Base-by-base conservation (phyloP, 2,888 invertebrate species). In the Eristalis pertinax region DNA sequence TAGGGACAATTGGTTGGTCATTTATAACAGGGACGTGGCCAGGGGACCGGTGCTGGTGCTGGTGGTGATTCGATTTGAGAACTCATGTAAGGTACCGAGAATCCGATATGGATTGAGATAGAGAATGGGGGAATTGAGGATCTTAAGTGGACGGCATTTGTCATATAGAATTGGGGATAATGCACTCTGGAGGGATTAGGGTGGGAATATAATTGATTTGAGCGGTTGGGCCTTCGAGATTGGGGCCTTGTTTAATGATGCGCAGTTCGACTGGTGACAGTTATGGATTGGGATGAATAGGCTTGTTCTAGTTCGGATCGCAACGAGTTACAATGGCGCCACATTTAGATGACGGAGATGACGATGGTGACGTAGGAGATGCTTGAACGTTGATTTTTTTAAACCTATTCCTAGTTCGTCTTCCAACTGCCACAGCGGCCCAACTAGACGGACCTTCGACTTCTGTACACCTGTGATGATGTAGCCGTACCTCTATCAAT, bases 1-100 rank as follows among this genome's bases (percentile, higher is more conserved):
- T 84, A 88, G 88, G 88, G 88, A 88, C 88, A 88, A 88, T 88
- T 88, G 88, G 80, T 88, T 74, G 84, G 77, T 81, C 88, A 88
- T 88, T 88, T 84, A 88, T 88, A 80, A 88, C 80, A 22, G 35
- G n/a, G 41, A 4, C 60, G 26, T 4, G 67, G 58, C 11, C 43
- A 35, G 50, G 67, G 35, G 60, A 60, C 41, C 63, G 35, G 32
- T 24, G 56, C 29, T 15, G 65, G 56, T 22, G 62, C 56, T 68
- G 76, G 70, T 64, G 87, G 83, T 87, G 87, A 87, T 87, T 79
- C 83, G 83, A 87, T 87, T 87, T 87, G 83, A 73, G 87, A 79
- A 87, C 79, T 83, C 87, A 83, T 83, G 79, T 87, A 58, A 72
- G 79, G 75, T 83, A 74, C 68, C 69, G 79, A 76, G 81, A 72